A percentile compares a stretch with the other conserved stretches of the same genome.
These are phyloP conservation scores for Glareola pratincola DNA, from an alignment of 2,113 vertebrate species.

Conservation along the genomic window DNA sequence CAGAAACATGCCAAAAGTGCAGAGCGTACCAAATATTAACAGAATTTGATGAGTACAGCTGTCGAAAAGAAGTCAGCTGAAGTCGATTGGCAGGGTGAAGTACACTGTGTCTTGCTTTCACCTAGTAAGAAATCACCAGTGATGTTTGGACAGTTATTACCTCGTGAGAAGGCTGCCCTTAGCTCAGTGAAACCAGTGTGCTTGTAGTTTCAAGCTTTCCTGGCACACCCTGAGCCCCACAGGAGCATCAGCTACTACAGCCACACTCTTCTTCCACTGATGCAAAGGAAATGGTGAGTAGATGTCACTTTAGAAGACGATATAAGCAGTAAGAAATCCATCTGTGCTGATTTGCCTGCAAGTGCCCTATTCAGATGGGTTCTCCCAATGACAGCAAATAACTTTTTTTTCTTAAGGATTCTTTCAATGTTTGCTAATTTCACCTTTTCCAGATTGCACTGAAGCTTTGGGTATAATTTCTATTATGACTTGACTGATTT, in stretches of 20 bases:
- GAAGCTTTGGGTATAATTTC: neutral
- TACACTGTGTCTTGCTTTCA: neutral
- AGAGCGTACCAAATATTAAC: neutral
- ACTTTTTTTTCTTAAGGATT: neutral
- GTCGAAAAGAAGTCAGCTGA: neutral
- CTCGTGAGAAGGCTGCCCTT: neutral
- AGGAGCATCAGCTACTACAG: neutral
- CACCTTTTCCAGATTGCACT: neutral
- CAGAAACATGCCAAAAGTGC: neutral
- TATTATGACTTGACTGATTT: neutral
- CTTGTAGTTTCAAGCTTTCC: neutral
- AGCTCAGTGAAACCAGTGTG: neutral
- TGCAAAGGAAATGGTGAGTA: neutral
- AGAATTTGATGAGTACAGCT: neutral
- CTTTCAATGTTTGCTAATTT: neutral
- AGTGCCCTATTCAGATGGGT: neutral
- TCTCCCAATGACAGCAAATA: neutral
- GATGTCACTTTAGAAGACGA: fast-evolving
- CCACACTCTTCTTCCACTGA: neutral
- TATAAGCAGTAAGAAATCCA: neutral
- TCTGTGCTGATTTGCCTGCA: neutral
- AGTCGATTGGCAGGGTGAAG: neutral
- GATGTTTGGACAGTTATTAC: neutral
- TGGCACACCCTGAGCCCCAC: neutral
- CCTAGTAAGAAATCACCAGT: neutral